These are phyloP conservation scores for Natrix natrix DNA, from an alignment of 2,797 vertebrate species.

Conservation along the genomic window DNA sequence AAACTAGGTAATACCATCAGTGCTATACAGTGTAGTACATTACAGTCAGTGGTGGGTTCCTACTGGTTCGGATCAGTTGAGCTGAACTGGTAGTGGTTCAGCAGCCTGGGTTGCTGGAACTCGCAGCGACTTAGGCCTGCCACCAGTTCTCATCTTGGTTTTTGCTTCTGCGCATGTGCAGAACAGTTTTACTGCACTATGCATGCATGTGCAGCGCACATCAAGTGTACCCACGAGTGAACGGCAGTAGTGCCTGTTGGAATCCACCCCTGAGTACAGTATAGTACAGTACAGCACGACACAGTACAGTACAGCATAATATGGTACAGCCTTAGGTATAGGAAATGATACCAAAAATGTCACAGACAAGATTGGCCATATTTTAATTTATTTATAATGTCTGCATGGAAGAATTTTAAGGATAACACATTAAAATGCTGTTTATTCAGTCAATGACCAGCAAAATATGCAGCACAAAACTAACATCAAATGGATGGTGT, in stretches of 20 bases:
- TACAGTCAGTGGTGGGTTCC: not conserved
- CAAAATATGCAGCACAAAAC: not conserved
- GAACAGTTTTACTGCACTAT: too few relatives aligned
- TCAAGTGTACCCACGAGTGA: too few relatives aligned
- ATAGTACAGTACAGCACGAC: not conserved
- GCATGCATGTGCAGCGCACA: too few relatives aligned
- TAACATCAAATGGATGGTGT: not conserved
- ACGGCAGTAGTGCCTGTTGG: too few relatives aligned
- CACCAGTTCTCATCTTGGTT: too few relatives aligned
- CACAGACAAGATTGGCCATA: not conserved
- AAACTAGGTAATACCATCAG: not conserved
- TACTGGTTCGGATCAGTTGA: too few relatives aligned
- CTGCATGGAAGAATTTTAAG: not conserved
- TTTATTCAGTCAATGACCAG: not conserved
- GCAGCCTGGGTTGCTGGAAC: too few relatives aligned
- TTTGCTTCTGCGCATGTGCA: too few relatives aligned
- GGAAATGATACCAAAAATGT: not conserved
- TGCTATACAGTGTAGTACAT: not conserved
- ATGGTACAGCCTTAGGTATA: not conserved
- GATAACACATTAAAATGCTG: not conserved
- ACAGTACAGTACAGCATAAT: not conserved
- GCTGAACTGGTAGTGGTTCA: too few relatives aligned
- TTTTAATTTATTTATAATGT: not conserved
- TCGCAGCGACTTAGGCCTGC: too few relatives aligned
- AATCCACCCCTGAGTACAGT: not conserved